Evolutionary conservation across 2,113 vertebrate genomes (phyloP).

Genomic region (Colaptes auratus): DNA sequence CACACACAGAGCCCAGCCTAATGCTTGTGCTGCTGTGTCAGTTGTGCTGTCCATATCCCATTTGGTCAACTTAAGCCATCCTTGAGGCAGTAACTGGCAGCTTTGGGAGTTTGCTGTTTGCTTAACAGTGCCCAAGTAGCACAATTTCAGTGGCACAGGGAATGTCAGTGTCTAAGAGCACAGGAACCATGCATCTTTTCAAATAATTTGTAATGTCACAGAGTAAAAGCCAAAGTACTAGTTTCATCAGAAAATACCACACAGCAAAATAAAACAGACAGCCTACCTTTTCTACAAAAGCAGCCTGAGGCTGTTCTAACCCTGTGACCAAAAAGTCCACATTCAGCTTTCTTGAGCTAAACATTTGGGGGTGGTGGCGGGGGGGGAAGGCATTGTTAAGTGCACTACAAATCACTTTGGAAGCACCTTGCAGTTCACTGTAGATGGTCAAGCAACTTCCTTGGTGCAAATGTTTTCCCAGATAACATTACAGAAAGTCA

Average conservation of each 20-base stretch:
- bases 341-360: not conserved
- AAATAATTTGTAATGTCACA: not conserved
- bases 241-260: not conserved
- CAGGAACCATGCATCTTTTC: not conserved
- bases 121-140: not conserved
- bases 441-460: not conserved
- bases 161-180: not conserved
- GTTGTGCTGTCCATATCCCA: not conserved
- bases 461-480: not conserved
- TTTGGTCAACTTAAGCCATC: not conserved
- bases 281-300: not conserved
- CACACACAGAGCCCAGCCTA: fast-evolving
- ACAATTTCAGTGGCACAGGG: not conserved
- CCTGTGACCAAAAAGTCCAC: not conserved
- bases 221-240: not conserved
- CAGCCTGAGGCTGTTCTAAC: not conserved
- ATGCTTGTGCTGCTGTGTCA: not conserved
- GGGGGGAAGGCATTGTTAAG: no score
- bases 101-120: not conserved
- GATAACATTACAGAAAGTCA: fast-evolving
- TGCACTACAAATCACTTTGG: not conserved
- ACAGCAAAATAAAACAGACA: not conserved
- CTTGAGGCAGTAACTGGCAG: fast-evolving
- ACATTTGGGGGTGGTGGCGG: fast-evolving
- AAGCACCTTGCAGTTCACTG: not conserved